Evolutionary conservation across 1,140 invertebrate species (phyloP), one percentile per base, ranked within the genome.

Genomic region (Hylaeus volcanicus): DNA sequence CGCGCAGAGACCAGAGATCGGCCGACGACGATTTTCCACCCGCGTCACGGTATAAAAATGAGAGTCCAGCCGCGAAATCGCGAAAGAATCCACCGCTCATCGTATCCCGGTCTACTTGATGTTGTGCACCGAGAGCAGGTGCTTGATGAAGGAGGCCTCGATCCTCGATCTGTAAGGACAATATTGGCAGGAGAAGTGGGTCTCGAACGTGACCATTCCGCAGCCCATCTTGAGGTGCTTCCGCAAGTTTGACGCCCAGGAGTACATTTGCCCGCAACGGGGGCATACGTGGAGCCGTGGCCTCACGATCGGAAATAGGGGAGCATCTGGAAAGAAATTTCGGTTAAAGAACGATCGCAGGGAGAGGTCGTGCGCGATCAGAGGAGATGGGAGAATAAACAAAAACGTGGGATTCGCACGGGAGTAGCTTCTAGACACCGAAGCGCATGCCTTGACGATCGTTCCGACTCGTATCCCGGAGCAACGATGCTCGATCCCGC

Each of bases 181-280:
- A 83, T 94, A 93, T 45, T 93, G 92, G 87, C 95, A 95, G 72
- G 93, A 92, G 88, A 94, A 95, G 84, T 93, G 92, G 1, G 94
- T 94, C 83, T 94, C 94, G 87, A 91, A 92, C 72, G 92, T 92
- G 65, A 90, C 85, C 84, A 94, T 92, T 14, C 92, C 92, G 72
- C 93, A 93, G 65, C 92, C 92, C 86, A 91, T 92, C 83, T 93
- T 93, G 4, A 92, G 88, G 66, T 93, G 93, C 60, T 93, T 93
- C 65, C 93, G 88, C 26, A 94, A 86, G 65, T 94, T 94, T 60
- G 94, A 94, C 3, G 93, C 93, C 89, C 94, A 94, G 41, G 93
- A 93, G 83, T 94, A 94, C 89, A 92, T 93, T 48, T 94, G 93
- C 3, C 94, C 94, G 75, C 94, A 94, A 14, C 90, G 89, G 1